Conservation (phyloP, 2,797 vertebrate genomes). For the Hozukius guyotensis region DNA sequence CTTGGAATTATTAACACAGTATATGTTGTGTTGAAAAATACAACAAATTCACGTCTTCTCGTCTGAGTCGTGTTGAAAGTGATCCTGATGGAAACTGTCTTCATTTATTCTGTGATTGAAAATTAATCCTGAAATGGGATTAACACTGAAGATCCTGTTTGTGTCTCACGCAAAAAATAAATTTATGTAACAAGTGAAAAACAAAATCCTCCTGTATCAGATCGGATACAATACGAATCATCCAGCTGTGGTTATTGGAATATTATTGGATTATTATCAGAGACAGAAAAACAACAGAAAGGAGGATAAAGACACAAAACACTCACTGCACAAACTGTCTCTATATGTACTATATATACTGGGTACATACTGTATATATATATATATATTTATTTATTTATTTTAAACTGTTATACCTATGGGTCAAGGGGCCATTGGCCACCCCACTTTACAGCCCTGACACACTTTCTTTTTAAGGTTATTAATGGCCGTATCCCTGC, state of each 20-base stretch:
- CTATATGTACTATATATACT: neutral
- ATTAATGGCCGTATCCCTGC: too few species aligned
- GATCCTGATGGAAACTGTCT: constrained; percentile 1
- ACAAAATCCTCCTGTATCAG: neutral
- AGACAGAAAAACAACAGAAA: constrained; percentile 39
- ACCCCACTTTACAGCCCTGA: too few species aligned
- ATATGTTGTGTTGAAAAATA: neutral
- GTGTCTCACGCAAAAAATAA: constrained; percentile 18
- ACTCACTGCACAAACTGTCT: neutral
- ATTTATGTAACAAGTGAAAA: constrained; percentile 40
- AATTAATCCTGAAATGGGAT: constrained; percentile 52
- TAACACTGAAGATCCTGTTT: constrained; percentile 23
- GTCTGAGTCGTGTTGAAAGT: neutral
- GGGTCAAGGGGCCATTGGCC: too few species aligned
- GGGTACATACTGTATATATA: neutral
- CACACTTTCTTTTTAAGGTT: too few species aligned
- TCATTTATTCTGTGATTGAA: constrained; percentile 36
- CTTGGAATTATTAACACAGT: neutral
- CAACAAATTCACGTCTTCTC: neutral
- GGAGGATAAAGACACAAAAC: constrained; percentile 6
- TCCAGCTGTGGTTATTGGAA: constrained; percentile 40
- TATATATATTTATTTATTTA: too few species aligned
- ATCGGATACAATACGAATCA: neutral
- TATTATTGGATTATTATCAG: constrained; percentile 57
- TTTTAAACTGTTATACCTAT: too few species aligned